Conservation (phyloP, 2,888 invertebrate species). For the Sabatieria punctata region DNA sequence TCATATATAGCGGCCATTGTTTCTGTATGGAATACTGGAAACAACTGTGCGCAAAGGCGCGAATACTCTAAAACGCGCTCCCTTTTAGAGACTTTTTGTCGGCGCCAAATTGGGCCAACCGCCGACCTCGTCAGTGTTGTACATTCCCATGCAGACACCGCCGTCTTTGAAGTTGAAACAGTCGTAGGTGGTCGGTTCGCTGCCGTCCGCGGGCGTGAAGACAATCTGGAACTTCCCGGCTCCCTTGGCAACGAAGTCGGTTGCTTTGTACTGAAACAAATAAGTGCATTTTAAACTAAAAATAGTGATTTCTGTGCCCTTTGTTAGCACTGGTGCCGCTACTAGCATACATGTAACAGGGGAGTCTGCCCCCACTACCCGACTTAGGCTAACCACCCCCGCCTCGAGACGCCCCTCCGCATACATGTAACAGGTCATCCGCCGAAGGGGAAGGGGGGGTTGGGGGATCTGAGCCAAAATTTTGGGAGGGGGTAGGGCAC, state of each 20-base stretch:
- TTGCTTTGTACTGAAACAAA: conserved; percentile 63
- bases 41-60: conserved; percentile 64
- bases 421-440: too few species aligned
- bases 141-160: conserved; percentile 65
- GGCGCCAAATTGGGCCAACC: neutral
- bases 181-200: conserved; percentile 36
- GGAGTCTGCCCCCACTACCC: too few species aligned
- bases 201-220: conserved; percentile 44
- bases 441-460: too few species aligned
- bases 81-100: neutral
- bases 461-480: too few species aligned
- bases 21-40: conserved; percentile 67
- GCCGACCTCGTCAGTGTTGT: conserved; percentile 68
- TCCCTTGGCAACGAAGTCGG: conserved; percentile 53
- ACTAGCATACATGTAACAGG: too few species aligned
- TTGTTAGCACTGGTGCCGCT: too few species aligned
- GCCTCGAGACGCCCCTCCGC: too few species aligned
- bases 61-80: conserved; percentile 46
- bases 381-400: too few species aligned
- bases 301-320: too few species aligned
- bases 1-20: conserved; percentile 72
- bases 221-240: conserved; percentile 62
- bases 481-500: too few species aligned
- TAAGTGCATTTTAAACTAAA: too few species aligned
- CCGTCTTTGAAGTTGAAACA: conserved; percentile 54